Percentiles rank a stretch among this genome's conserved stretches.
Conservation (phyloP, 1,140 invertebrate species). For the Drosophila willistoni region DNA sequence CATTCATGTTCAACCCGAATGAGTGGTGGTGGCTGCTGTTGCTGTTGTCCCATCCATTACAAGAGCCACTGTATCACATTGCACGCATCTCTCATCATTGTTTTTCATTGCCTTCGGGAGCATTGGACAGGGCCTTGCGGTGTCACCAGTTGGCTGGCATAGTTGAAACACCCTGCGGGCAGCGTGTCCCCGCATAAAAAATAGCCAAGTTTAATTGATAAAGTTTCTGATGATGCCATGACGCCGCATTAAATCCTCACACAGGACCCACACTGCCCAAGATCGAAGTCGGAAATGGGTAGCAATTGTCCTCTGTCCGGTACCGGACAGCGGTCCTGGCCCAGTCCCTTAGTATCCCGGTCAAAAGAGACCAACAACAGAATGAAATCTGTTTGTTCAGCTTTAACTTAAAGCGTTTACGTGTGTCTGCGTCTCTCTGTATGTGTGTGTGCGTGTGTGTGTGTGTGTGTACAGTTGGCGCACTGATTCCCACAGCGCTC, state of each 20-base stretch:
- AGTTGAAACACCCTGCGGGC: slow-evolving; percentile 59
- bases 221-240: slow-evolving; percentile 75
- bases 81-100: slow-evolving; percentile 11
- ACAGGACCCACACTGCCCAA: slow-evolving; percentile 9
- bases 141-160: slow-evolving; percentile 46
- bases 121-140: neutral
- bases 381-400: slow-evolving; percentile 74
- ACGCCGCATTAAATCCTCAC: slow-evolving; percentile 71
- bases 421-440: slow-evolving; percentile 61
- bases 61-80: slow-evolving; percentile 10
- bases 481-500: slow-evolving; percentile 73
- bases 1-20: slow-evolving; percentile 7
- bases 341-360: neutral
- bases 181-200: slow-evolving; percentile 65
- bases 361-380: slow-evolving; percentile 21
- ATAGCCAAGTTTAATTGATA: slow-evolving; percentile 77
- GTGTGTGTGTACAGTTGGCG: slow-evolving; percentile 42
- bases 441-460: slow-evolving; percentile 54
- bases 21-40: slow-evolving; percentile 1
- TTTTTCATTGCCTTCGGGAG: slow-evolving; percentile 1
- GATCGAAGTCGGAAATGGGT: slow-evolving; percentile 18
- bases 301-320: slow-evolving; percentile 20
- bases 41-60: neutral
- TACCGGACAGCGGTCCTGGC: neutral
- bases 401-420: slow-evolving; percentile 71